Percentiles rank a stretch among this genome's conserved stretches.
These are phyloP conservation scores for Heteropelma amictum DNA, from an alignment of 2,888 invertebrate species.

Conservation along the genomic window DNA sequence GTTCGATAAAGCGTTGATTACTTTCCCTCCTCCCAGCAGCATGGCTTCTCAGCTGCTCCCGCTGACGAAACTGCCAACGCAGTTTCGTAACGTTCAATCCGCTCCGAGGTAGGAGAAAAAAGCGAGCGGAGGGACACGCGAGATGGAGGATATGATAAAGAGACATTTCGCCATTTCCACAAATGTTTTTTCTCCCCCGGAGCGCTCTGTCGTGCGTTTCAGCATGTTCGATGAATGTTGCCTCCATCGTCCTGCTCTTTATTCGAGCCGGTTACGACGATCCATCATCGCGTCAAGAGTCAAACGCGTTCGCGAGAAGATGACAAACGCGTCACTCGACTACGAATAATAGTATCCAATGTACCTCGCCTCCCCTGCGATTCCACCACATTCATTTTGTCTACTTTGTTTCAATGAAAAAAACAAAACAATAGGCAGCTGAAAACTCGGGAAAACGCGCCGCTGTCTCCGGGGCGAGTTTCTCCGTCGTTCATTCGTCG, in stretches of 20 bases:
- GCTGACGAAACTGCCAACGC: conserved; percentile 25
- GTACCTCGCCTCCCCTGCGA: conserved; percentile 9
- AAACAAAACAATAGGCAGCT: background rate
- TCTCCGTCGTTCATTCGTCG: too few species aligned
- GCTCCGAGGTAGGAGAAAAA: background rate
- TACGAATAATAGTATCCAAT: conserved; percentile 33
- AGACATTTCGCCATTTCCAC: conserved; percentile 23
- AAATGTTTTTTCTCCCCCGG: conserved; percentile 25
- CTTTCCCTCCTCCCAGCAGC: conserved; percentile 40
- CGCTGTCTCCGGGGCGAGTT: too few species aligned
- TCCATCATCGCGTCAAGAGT: conserved; percentile 49
- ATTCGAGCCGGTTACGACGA: conserved; percentile 15
- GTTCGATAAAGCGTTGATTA: conserved; percentile 46
- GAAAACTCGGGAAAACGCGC: too few species aligned
- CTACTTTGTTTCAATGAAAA: background rate
- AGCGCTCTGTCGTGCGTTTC: conserved; percentile 16
- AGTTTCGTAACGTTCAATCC: conserved; percentile 24
- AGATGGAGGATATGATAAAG: conserved; percentile 4
- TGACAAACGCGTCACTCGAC: conserved; percentile 47
- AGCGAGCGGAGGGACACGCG: background rate
- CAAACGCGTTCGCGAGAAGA: conserved; percentile 34
- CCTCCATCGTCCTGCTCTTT: conserved; percentile 24
- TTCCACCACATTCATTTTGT: conserved; percentile 17
- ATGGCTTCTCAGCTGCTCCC: too few species aligned
- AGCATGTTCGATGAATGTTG: conserved; percentile 50